Conservation (phyloP, 2,113 vertebrate genomes). For the Halichoeres trimaculatus region DNA sequence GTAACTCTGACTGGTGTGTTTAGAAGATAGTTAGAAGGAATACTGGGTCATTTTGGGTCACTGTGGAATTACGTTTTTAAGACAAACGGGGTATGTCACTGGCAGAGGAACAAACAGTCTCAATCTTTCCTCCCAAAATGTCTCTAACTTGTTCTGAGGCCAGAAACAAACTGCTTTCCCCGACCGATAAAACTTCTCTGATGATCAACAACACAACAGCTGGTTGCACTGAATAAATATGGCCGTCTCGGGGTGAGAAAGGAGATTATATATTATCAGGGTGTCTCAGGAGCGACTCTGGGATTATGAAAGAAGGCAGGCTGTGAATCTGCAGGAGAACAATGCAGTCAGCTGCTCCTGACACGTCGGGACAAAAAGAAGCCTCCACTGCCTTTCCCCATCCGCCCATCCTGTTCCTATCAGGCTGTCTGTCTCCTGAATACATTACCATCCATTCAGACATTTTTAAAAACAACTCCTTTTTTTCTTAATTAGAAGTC, state of each 20-base stretch:
- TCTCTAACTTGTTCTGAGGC: not conserved
- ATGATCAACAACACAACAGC: constrained; percentile 51
- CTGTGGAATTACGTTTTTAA: not conserved
- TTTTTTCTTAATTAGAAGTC: constrained; percentile 25
- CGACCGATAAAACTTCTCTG: constrained; percentile 23
- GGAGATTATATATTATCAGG: constrained; percentile 61
- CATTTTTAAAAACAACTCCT: not conserved
- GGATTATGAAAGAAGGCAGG: constrained; percentile 63
- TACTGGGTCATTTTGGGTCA: not conserved
- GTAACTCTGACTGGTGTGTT: too few relatives aligned
- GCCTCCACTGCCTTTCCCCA: constrained; percentile 49
- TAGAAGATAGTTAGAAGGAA: too few relatives aligned
- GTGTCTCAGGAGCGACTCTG: constrained; percentile 55
- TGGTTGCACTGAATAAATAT: constrained; percentile 53
- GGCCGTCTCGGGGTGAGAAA: constrained; percentile 22
- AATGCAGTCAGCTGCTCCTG: constrained; percentile 83
- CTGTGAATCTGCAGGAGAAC: constrained; percentile 70
- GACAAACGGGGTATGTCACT: not conserved
- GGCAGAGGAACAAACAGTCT: constrained; percentile 11
- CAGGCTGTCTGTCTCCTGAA: constrained; percentile 45
- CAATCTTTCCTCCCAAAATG: constrained; percentile 3
- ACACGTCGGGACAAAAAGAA: constrained; percentile 77
- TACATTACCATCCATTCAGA: constrained; percentile 40
- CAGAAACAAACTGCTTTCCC: constrained; percentile 2
- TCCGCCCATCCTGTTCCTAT: constrained; percentile 44